Base-by-base conservation (phyloP, 2,888 invertebrate genomes). In the Allygus modestus region DNA sequence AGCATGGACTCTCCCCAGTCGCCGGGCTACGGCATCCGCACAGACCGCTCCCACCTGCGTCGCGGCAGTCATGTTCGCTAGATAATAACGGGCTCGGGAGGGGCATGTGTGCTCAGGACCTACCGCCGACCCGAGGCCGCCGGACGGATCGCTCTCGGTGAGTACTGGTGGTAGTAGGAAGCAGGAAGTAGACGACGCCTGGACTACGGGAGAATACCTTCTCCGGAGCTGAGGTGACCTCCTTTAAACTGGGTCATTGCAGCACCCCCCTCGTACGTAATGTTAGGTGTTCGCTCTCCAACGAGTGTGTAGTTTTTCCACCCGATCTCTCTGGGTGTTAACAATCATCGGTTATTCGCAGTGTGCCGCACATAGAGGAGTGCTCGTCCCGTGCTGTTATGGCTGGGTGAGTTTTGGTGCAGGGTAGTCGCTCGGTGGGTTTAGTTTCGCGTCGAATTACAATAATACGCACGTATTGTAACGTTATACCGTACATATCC, bases 61-160 rank as follows among this genome's bases (percentile, higher is more conserved):
- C 26, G 28, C 77, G 51, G 26, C 17, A 17, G 77, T 43, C 23
- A 77, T 77, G 77, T 77, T 28, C 77, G 51, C 77, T 12, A 77
- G 77, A 77, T 77, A 77, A 77, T 77, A 77, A 46, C 28, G 43
- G 77, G 77, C 20, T 43, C 15, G 77, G 77, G 77, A 41, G 77
- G 77, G 77, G 77, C 77, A 77, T 77, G 77, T 15, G 77, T 77
- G 73, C 69, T 77, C 51, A 41, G 43, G 37, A 73, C 11, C 9
- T 17, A 28, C 51, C 26, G 7, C 51, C 41, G 20, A 43, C 23
- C 43, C 4, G 37, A n/a, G 51, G 26, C 77, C 51, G 26, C 7
- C 73, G 73, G 73, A 11, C n/a, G n/a, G n/a, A 33, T 69, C 31
- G 28, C 51, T 7, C 28, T 17, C 51, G 77, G 77, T 77, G 77